Evolutionary conservation across 1,140 invertebrate genomes (phyloP).

Genomic region (Dryas iulia): DNA sequence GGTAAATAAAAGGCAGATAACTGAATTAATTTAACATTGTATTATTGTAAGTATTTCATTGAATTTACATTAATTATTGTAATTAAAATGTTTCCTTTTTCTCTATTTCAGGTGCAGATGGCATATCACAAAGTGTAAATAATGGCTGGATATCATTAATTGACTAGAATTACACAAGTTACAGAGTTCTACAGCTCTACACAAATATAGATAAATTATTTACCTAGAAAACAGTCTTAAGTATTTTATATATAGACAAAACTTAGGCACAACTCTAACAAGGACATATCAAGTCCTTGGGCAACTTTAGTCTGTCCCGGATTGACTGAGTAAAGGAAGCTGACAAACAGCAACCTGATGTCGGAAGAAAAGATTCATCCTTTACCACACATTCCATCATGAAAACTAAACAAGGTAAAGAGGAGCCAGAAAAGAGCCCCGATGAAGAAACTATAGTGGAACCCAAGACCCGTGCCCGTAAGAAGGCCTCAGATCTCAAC

Average conservation of each 20-base stretch:
- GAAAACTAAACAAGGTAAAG: conserved; percentile 76
- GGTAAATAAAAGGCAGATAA: background rate
- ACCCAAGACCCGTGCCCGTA: conserved; percentile 71
- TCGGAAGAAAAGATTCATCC: conserved; percentile 64
- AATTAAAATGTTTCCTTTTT: conserved; percentile 23
- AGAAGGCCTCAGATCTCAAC: conserved; percentile 66
- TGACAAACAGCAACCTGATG: conserved; percentile 67
- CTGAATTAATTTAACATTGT: background rate
- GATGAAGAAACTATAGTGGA: conserved; percentile 70
- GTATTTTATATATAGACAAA: background rate
- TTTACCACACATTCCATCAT: conserved; percentile 75
- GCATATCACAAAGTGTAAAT: conserved; percentile 37
- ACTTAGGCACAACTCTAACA: background rate
- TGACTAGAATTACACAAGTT: conserved; percentile 17
- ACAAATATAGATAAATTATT: conserved; percentile 15
- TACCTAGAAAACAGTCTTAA: background rate
- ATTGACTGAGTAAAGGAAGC: conserved; percentile 31
- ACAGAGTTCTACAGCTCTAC: conserved; percentile 14
- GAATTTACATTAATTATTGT: background rate
- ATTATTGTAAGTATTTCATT: background rate
- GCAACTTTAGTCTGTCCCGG: conserved; percentile 1
- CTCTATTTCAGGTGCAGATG: conserved; percentile 59
- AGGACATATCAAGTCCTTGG: background rate
- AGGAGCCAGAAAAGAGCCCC: conserved; percentile 68
- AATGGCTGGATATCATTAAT: conserved; percentile 44